These are phyloP conservation scores for Sebastes itinus DNA, from an alignment of 2,797 vertebrate genomes.

Conservation along the genomic window DNA sequence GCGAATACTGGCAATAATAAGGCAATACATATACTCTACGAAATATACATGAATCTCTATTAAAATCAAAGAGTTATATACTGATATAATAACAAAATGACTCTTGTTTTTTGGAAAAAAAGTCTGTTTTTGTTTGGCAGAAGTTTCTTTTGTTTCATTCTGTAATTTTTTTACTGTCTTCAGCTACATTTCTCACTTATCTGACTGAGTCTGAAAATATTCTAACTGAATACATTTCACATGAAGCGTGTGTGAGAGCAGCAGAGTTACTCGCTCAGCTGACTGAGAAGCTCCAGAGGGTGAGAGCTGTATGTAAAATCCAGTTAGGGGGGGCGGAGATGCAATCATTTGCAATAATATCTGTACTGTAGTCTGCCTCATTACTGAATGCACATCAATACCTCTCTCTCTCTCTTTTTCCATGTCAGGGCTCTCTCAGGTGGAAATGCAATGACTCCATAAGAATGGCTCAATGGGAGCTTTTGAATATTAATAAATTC, in stretches of 20 bases:
- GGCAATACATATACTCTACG: background rate
- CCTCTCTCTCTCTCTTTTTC: background rate
- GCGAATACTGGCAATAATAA: background rate
- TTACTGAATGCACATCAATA: background rate
- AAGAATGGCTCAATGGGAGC: background rate
- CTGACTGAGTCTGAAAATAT: background rate
- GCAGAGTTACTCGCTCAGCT: background rate
- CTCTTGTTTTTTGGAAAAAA: background rate
- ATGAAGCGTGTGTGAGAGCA: background rate
- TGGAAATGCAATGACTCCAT: background rate
- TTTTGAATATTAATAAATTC: conserved; percentile 2
- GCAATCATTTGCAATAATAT: background rate
- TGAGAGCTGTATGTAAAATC: background rate
- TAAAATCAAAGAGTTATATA: background rate
- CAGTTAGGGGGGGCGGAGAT: background rate
- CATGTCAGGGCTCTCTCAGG: background rate
- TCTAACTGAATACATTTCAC: background rate
- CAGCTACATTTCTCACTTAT: background rate
- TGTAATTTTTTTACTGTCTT: background rate
- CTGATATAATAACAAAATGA: background rate
- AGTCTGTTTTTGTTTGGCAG: background rate
- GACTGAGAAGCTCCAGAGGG: background rate
- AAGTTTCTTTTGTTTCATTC: background rate
- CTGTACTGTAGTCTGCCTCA: background rate
- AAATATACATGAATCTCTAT: background rate